Percentiles rank a stretch among this genome's conserved stretches.
phyloP scores from a whole-genome alignment of 2,797 vertebrate genomes.

The Neoniphon sammara region DNA sequence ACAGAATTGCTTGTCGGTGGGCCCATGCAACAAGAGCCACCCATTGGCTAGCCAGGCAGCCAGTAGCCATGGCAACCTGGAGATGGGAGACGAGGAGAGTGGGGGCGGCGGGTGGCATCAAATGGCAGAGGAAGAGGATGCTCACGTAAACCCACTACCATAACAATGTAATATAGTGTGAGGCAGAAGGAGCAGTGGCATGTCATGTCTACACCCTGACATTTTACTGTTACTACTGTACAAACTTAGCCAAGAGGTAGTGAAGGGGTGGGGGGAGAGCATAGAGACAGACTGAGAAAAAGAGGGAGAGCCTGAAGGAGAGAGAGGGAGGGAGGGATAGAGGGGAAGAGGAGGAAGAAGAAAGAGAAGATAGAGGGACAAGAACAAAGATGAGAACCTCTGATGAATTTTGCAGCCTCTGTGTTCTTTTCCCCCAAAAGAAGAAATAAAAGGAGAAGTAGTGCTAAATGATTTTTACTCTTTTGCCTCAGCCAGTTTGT shows the following conservation, averaged over 20 bases:
- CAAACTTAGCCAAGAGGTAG: constrained; percentile 67
- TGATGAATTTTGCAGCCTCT: constrained; percentile 95
- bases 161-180: constrained; percentile 54
- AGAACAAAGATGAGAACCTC: constrained; percentile 82
- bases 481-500: constrained; percentile 99
- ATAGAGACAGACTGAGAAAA: constrained; percentile 7
- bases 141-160: constrained; percentile 71
- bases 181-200: constrained; percentile 62
- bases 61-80: constrained; percentile 82
- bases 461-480: constrained; percentile 95
- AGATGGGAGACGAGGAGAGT: constrained; percentile 72
- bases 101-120: constrained; percentile 67
- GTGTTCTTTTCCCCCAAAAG: constrained; percentile 70
- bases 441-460: constrained; percentile 84
- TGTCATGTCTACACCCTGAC: constrained; percentile 67
- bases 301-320: constrained; percentile 15
- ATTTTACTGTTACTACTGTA: constrained; percentile 49
- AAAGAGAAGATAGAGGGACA: constrained; percentile 29
- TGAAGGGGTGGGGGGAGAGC: constrained; percentile 30
- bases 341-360: constrained; percentile 1
- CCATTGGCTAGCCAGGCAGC: constrained; percentile 74
- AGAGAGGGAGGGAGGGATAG: not conserved
- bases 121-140: constrained; percentile 68
- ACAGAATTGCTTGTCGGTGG: constrained; percentile 70
- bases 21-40: constrained; percentile 78